Conservation (phyloP, 2,888 invertebrate genomes). For the Drymonia ruficornis region DNA sequence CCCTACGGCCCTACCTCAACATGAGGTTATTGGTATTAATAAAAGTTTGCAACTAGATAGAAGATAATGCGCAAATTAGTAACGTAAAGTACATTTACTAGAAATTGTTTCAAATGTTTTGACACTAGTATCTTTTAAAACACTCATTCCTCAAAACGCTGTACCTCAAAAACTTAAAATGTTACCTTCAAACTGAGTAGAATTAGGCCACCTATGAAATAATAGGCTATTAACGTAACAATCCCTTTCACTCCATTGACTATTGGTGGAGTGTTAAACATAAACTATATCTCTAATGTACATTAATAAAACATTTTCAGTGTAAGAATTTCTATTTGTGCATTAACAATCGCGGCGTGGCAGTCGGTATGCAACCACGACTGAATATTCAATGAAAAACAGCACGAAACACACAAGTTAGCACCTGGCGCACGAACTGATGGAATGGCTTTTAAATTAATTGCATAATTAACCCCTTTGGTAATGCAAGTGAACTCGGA, state of each 20-base stretch:
- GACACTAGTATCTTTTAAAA: too few species aligned
- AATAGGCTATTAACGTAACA: background rate
- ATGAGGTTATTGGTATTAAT: too few species aligned
- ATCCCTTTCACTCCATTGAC: background rate
- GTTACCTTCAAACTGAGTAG: too few species aligned
- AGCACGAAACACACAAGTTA: background rate
- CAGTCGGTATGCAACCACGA: background rate
- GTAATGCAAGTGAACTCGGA: background rate
- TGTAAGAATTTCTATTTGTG: slow-evolving; percentile 2
- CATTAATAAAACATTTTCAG: slow-evolving; percentile 4
- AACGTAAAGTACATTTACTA: too few species aligned
- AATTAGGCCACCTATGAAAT: too few species aligned
- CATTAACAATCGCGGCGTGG: background rate
- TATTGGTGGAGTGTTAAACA: background rate
- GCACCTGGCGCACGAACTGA: background rate
- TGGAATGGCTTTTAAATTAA: background rate
- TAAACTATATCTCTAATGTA: background rate
- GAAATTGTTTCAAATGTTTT: too few species aligned
- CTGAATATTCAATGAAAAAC: slow-evolving; percentile 4
- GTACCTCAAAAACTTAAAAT: too few species aligned
- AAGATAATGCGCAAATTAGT: too few species aligned
- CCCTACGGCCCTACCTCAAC: too few species aligned
- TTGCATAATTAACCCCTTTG: background rate
- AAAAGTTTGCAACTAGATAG: too few species aligned
- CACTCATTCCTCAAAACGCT: too few species aligned